Evolutionary conservation across 2,113 vertebrate species (phyloP).

Genomic region (Barnardius zonarius): DNA sequence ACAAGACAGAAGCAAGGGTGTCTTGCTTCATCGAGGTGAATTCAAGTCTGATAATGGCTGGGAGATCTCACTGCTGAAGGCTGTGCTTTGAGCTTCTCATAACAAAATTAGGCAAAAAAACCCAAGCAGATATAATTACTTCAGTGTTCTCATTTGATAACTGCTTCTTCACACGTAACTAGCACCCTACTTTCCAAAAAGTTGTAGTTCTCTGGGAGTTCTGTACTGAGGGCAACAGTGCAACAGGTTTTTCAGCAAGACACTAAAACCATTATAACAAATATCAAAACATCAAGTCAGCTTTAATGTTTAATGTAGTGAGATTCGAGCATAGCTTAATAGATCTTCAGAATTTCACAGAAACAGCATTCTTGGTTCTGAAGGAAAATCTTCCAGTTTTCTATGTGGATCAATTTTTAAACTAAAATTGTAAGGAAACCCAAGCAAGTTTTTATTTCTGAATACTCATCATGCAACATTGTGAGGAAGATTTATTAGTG

Average conservation of each 20-base stretch:
- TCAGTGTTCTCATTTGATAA: background rate
- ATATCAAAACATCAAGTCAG: background rate
- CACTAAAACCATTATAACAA: background rate
- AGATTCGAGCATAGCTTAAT: background rate
- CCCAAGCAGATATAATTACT: background rate
- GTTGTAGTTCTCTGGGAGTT: background rate
- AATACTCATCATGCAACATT: background rate
- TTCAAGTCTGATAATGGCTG: background rate
- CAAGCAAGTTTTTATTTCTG: background rate
- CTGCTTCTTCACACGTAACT: background rate
- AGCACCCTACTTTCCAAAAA: background rate
- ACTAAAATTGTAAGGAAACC: constrained; percentile 2
- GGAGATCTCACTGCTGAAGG: background rate
- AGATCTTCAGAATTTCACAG: constrained; percentile 13
- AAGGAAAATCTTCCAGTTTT: constrained; percentile 5
- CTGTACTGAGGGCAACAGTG: background rate
- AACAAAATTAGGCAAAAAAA: background rate
- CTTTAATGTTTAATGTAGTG: constrained; percentile 26
- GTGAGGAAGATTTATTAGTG: background rate
- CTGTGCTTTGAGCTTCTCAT: background rate
- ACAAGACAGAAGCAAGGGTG: background rate
- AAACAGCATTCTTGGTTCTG: background rate
- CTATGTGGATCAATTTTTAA: constrained; percentile 13
- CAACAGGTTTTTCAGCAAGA: background rate
- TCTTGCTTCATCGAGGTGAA: background rate